Base-by-base conservation (phyloP, 2,888 invertebrate species). In the Tenthredo mesomela region DNA sequence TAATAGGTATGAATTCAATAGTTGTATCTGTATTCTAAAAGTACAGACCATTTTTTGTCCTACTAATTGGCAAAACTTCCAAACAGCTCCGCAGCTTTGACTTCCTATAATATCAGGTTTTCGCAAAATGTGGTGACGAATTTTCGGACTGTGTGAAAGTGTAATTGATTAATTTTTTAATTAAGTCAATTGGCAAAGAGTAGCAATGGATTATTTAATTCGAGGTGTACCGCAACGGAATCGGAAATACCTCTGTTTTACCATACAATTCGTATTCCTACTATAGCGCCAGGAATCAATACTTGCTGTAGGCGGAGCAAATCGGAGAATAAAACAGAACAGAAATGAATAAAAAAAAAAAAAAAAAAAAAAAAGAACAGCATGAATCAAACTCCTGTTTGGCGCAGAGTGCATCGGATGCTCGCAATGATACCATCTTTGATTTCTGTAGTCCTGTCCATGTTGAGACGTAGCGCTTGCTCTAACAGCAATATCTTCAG, bases 401-500 rank as follows among this genome's bases (percentile, higher is more conserved):
- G 15, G 58, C 37, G 37, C 37, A 58, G 58, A 61, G 61, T 80
- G 61, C 80, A 80, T 80, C 80, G 80, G 61, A 61, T 61, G 15
- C 21, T 58, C 33, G 61, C 21, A 12, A 40, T 21, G 37, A 37
- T 40, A 80, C 80, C 80, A 80, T 80, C 80, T 61, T 37, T 40
- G 9, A 61, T 18, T 61, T 80, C 80, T 80, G 80, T 12, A 61
- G n/a, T 40, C 80, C 80, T 80, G 80, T 80, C 37, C 15, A 25
- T 10, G 10, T 80, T 61, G 58, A 80, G 80, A 80, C 61, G 80
- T 21, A 29, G 80, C 58, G 40, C 21, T 80, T 37, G 61, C 25
- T 80, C 80, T n/a, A 29, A 61, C n/a, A 40, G 40, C 61, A 58
- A 61, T 80, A 80, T 80, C 80, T 80, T 80, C 61, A 21, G 40